Evolutionary conservation across 2,113 vertebrate genomes (phyloP), one percentile per base, ranked within the genome.

Genomic region (Sarotherodon lohbergeri): DNA sequence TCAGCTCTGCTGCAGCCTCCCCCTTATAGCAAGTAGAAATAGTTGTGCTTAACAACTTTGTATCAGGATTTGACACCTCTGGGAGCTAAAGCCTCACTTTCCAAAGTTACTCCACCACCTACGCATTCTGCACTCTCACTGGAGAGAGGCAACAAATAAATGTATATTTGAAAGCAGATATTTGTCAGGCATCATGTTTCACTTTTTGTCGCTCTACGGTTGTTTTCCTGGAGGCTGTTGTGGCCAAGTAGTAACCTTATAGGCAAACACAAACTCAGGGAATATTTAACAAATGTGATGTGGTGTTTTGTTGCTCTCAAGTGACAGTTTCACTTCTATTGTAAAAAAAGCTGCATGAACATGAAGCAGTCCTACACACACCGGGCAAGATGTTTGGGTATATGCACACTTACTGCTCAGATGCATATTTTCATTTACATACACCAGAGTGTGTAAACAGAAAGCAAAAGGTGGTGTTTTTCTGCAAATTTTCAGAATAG

Each of bases 281-380:
- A 81, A 82, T 56, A 83, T 89, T 3, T 85, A 71, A 83, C 86
- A 83, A 91, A 90, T 84, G 80, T 63, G 79, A 84, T 81, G 48
- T 84, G 88, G 54, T 83, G 76, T 90, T 86, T 86, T 87, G 84
- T 43, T 84, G 76, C 92, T 87, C 80, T 61, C 68, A 46, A 85
- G 50, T 87, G 82, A 85, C 71, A 57, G 81, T 87, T 90, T 78
- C 81, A 85, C 71, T 73, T 14, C 10, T 12, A 54, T 55, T 85
- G 78, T 78, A 12, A 19, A 66, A 66, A 81, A 46, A 43, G 83
- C 24, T 61, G 63, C 66, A 82, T 56, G 52, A 84, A 39, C 66
- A 79, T 6, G 63, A 78, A 73, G 43, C 54, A 78, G 48, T 52
- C 46, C 10, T 52, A 78, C 73, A 78, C 46, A 52, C 68, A 55